A percentile compares a stretch with the other conserved stretches of the same genome.
Conservation (phyloP, 2,113 vertebrate species). For the Acanthisitta chloris region DNA sequence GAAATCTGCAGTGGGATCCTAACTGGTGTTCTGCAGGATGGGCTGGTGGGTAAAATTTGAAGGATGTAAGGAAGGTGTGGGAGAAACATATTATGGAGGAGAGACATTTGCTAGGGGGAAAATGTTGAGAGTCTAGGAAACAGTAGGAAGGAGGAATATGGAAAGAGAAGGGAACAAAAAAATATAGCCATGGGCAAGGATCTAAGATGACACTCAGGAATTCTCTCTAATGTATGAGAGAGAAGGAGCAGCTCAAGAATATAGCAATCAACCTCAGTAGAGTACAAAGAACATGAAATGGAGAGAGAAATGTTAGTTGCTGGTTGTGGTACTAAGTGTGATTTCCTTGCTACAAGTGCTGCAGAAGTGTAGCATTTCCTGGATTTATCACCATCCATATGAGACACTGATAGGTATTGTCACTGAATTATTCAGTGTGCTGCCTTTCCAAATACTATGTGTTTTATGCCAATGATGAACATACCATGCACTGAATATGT, state of each 20-base stretch:
- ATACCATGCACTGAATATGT: neutral
- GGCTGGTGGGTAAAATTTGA: neutral
- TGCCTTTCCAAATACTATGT: neutral
- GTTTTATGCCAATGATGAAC: neutral
- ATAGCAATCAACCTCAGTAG: neutral
- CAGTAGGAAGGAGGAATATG: neutral
- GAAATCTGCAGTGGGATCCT: neutral
- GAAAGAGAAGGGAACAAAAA: neutral
- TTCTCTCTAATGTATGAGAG: neutral
- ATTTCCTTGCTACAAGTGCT: neutral
- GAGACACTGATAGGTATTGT: neutral
- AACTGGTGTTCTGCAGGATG: neutral
- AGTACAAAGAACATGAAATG: neutral
- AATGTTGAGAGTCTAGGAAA: neutral
- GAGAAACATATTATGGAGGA: neutral
- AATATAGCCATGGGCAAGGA: neutral
- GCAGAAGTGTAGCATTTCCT: neutral
- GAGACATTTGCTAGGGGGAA: neutral
- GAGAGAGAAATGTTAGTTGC: neutral
- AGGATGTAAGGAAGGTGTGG: neutral
- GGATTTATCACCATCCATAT: neutral
- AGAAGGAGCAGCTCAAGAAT: neutral
- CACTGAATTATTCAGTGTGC: constrained; percentile 37
- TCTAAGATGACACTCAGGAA: neutral
- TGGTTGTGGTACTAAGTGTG: neutral